Evolutionary conservation across 2,113 vertebrate genomes (phyloP), one percentile per base, ranked within the genome.

Genomic region (Arizona elegans): DNA sequence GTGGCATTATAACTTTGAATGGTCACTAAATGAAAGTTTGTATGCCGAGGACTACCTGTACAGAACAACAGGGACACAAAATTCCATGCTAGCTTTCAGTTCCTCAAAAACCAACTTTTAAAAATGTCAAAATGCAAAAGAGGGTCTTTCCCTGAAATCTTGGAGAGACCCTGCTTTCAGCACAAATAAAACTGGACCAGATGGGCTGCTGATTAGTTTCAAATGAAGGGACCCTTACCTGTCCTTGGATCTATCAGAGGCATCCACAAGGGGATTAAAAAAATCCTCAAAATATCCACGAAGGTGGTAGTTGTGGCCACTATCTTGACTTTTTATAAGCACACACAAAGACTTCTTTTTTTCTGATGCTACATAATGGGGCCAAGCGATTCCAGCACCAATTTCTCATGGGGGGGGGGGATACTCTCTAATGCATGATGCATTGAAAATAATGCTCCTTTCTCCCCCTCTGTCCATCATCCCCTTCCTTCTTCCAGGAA

Each of bases 401-500:
- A 58, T 92, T 81, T 21, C 15, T 11, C 13, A 43, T 19, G 19
- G 50, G 8, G 56, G 24, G 2, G 0, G 54, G 3, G 54, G 2
- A 87, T 3, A 13, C 11, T 89, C 50, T 15, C 13, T 89, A n/a
- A 88, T 91, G 90, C 38, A 11, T 5, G 85, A 88, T 3, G 93
- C 86, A 5, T 86, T 6, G 58, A 15, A 33, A 43, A 91, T 65
- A 91, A 93, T 19, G 93, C 75, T 29, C 0, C n/a, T 59, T 91
- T 92, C 19, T 58, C 93, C 54, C 65, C 9, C 93, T 94, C 2
- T 81, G 33, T 21, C 33, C 7, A 1, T 2, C 33, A 70, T 38
- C 70, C 33, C 70, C 70, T 81, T 81, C 17, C 33, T 38, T 81
- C 70, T 38, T 81, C 5, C 97, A 99, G 99, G 99, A 58, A 98